A percentile compares a stretch with the other conserved stretches of the same genome.
These are phyloP conservation scores for Spheniscus humboldti DNA, from an alignment of 2,797 vertebrate species.

Conservation along the genomic window DNA sequence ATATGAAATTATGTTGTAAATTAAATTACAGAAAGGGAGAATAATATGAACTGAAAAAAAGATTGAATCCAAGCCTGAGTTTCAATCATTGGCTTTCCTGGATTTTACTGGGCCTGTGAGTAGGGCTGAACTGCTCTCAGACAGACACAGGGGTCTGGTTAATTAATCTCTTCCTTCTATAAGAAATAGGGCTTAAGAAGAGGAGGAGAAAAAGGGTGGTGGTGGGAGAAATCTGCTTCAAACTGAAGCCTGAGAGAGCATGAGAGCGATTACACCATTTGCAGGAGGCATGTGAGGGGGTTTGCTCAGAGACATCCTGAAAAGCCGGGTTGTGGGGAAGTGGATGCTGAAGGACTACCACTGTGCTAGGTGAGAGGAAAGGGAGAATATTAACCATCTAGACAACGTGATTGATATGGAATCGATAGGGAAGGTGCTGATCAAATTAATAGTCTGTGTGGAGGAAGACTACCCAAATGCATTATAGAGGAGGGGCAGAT, in stretches of 20 bases:
- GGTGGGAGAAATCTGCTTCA: not conserved
- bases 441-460: constrained; percentile 3
- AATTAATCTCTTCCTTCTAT: not conserved
- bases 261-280: not conserved
- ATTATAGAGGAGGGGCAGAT: not conserved
- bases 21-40: constrained; percentile 45
- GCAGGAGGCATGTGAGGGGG: not conserved
- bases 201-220: not conserved
- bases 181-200: not conserved
- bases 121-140: not conserved
- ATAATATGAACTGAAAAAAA: constrained; percentile 43
- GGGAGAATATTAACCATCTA: not conserved
- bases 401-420: not conserved
- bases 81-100: constrained; percentile 17
- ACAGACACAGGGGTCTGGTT: not conserved
- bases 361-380: not conserved
- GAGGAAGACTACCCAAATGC: constrained; percentile 7
- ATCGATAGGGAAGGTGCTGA: constrained; percentile 1
- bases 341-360: not conserved
- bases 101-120: not conserved
- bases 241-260: not conserved
- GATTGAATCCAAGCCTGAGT: constrained; percentile 26
- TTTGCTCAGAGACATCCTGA: not conserved
- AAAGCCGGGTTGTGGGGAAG: not conserved
- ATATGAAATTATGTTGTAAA: constrained; percentile 64